phyloP scores from a whole-genome alignment of 2,797 vertebrate species.

The Lacerta bilineata region DNA sequence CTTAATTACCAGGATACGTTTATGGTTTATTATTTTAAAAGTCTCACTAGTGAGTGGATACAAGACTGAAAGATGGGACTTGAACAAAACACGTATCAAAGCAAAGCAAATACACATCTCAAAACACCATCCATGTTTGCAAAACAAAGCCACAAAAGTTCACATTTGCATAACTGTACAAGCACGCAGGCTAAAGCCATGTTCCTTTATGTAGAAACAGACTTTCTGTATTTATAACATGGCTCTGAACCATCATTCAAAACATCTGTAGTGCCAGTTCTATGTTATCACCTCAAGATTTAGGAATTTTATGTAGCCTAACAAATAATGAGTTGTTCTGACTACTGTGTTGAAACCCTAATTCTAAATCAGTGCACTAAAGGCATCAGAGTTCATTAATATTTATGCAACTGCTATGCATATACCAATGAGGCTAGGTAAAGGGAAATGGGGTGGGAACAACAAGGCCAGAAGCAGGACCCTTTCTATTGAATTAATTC shows the following conservation, averaged over 20 bases:
- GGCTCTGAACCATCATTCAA: not conserved
- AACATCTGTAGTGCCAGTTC: not conserved
- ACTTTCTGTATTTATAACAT: not conserved
- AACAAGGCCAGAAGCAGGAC: too few species aligned
- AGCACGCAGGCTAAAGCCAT: not conserved
- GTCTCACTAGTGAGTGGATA: not conserved
- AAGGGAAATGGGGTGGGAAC: too few species aligned
- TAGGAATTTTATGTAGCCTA: not conserved
- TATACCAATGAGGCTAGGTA: too few species aligned
- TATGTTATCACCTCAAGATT: not conserved
- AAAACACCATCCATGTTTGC: not conserved
- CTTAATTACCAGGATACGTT: not conserved
- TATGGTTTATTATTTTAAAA: constrained; percentile 2
- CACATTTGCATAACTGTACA: not conserved
- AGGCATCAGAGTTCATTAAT: not conserved
- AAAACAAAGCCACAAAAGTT: not conserved
- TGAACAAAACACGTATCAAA: constrained; percentile 41
- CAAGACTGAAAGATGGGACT: not conserved
- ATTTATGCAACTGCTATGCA: not conserved
- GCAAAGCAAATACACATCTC: constrained; percentile 26
- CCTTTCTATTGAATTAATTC: too few species aligned
- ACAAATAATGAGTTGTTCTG: not conserved
- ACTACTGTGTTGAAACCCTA: not conserved
- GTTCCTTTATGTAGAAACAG: not conserved
- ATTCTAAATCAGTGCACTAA: not conserved